Evolutionary conservation across 1,140 invertebrate genomes (phyloP), one percentile per base, ranked within the genome.

Genomic region (Plodia interpunctella): DNA sequence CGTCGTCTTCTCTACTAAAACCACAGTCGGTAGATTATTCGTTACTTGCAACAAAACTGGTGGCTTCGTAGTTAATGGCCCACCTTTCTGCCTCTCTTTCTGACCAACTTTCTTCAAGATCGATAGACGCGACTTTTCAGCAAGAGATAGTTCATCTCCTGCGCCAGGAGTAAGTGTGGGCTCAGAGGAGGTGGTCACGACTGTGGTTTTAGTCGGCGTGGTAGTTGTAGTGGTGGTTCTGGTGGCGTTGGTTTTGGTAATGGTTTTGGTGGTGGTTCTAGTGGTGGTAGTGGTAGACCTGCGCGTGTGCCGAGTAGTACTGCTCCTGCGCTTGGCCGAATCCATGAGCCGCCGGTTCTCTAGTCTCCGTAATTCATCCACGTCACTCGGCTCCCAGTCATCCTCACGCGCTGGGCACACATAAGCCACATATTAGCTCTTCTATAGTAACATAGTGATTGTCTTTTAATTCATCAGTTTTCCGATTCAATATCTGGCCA

Each of bases 31-130:
- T 72, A 78, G 50, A n/a, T 69, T 59, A 1, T 68, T 57, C 35
- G 83, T 79, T 21, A 88, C 77, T 20, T 83, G 85, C 58, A 88
- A 61, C 11, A 88, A 30, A 17, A 85, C 82, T 6, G 85, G 83
- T 0, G 85, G 85, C 49, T 88, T 88, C 5, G 63, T 71, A 0
- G 74, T 79, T 19, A 55, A 18, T n/a, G 53, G 54, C 1, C 63
- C 60, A 5, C 65, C 60, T 10, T 49, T 59, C 6, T 68, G 17
- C 20, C 57, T 76, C 15, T 86, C 76, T 49, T 86, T 88, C 21
- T 66, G 70, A 9, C 71, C 66, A 0, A 75, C 71, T 57, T 88
- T 86, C 59, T 78, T 85, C 35, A 85, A 20, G 19, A 85, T 87
- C 0, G 83, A 87, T 5, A 83, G 30, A 32, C 73, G 72, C 0